Base-by-base conservation (phyloP, 1,140 invertebrate genomes). In the Drosophila elegans region DNA sequence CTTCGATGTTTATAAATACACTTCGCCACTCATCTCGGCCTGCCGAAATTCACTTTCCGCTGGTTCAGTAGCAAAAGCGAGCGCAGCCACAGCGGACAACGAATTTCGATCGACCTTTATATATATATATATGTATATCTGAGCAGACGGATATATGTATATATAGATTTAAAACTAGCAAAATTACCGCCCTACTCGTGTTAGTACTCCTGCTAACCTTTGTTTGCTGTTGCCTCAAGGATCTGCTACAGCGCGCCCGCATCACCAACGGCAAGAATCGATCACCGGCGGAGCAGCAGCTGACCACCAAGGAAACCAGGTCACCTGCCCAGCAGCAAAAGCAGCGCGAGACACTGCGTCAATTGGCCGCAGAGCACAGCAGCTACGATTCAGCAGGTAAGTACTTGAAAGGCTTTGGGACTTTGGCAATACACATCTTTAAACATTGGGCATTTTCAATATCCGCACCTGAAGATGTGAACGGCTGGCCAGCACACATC, bases 1-100 rank as follows among this genome's bases (percentile, higher is more conserved):
- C 83, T 79, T 71, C 74, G 3, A 1, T 57, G 51, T 83, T 88
- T 88, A 88, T 78, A 89, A 88, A 88, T 88, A 88, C 63, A 69
- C 72, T 80, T 67, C 25, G 56, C 68, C 68, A 84, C 80, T 88
- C 80, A 83, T 78, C 34, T 62, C 21, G 53, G 57, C 62, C 55
- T 32, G 51, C 63, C 56, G 61, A 64, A 69, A 73, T 36, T 57
- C 66, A 46, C 25, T 45, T 52, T 25, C 69, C 42, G n/a, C 11
- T 44, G 13, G 29, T 57, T 86, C 46, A 86, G 83, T 86, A 79
- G 81, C 64, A 57, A 68, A 80, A 51, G 64, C 76, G 68, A 84
- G 53, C 53, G 75, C 76, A 68, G 27, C 38, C 74, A 57, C 41
- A 62, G 38, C 63, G 57, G 46, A 86, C 64, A 53, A 39, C 46